Conservation (phyloP, 1,140 invertebrate genomes). For the Meloidogyne hapla region DNA sequence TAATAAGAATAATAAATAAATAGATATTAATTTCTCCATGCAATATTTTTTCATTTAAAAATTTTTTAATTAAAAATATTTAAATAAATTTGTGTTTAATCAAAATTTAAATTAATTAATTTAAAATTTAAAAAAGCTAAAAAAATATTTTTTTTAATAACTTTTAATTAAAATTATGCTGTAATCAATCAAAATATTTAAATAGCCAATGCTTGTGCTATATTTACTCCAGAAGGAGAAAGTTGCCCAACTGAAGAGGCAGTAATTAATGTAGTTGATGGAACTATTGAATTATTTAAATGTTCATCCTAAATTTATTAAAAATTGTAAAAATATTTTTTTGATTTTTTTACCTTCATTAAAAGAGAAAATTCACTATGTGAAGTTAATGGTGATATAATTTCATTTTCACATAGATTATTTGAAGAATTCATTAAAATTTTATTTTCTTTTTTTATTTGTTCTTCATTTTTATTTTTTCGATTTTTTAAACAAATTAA, state of each 20-base stretch:
- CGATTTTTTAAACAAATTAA: not conserved
- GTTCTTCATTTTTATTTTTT: not conserved
- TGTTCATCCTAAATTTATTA: not conserved
- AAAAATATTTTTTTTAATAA: not conserved
- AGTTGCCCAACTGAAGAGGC: not conserved
- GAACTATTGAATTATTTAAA: not conserved
- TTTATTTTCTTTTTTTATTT: constrained; percentile 1
- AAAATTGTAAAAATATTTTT: not conserved
- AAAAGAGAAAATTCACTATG: constrained; percentile 6
- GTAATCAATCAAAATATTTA: not conserved
- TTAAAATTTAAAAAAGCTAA: too few species aligned
- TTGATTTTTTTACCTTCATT: not conserved
- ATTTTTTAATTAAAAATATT: too few species aligned
- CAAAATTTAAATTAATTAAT: too few species aligned
- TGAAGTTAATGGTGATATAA: not conserved
- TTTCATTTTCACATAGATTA: not conserved
- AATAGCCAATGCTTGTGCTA: constrained; percentile 2
- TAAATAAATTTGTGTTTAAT: too few species aligned
- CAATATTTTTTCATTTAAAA: too few species aligned
- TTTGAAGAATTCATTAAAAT: not conserved
- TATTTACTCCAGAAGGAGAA: not conserved
- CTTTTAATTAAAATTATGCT: not conserved
- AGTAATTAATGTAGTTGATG: not conserved
- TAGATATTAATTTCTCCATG: too few species aligned
- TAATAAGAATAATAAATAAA: too few species aligned